Conservation (phyloP, 2,888 invertebrate species). For the Augochlorella aurata region DNA sequence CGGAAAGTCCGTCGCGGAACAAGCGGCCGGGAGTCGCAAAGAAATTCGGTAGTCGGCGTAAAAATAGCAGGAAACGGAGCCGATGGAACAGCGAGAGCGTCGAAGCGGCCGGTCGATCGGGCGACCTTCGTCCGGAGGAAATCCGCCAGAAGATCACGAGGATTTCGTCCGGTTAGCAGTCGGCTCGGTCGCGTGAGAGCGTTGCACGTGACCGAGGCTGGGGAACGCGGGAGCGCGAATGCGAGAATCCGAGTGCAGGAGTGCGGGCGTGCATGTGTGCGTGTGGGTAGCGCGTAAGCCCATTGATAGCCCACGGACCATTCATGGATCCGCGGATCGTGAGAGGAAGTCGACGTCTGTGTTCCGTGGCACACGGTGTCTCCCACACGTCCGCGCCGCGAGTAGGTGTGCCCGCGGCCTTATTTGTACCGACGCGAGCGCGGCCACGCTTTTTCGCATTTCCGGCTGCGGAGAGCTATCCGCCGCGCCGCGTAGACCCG, state of each 20-base stretch:
- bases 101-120: neutral
- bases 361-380: slow-evolving; percentile 28
- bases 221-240: no score
- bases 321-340: slow-evolving; percentile 77
- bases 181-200: slow-evolving; percentile 58
- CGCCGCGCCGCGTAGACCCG: neutral
- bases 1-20: no score
- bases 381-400: slow-evolving; percentile 30
- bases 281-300: slow-evolving; percentile 66
- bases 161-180: slow-evolving; percentile 14
- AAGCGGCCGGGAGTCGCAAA: no score
- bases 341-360: slow-evolving; percentile 71
- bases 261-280: neutral
- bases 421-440: slow-evolving; percentile 70
- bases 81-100: no score
- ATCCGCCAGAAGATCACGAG: slow-evolving; percentile 20
- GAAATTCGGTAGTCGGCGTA: no score
- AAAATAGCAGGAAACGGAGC: no score
- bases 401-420: slow-evolving; percentile 73
- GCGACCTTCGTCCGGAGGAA: slow-evolving; percentile 2
- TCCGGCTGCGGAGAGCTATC: slow-evolving; percentile 42
- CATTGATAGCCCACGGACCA: slow-evolving; percentile 77
- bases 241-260: no score
- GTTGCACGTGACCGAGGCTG: slow-evolving; percentile 42
- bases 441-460: slow-evolving; percentile 63